phyloP scores from a whole-genome alignment of 2,888 invertebrate genomes.

The Fragum whitleyi region DNA sequence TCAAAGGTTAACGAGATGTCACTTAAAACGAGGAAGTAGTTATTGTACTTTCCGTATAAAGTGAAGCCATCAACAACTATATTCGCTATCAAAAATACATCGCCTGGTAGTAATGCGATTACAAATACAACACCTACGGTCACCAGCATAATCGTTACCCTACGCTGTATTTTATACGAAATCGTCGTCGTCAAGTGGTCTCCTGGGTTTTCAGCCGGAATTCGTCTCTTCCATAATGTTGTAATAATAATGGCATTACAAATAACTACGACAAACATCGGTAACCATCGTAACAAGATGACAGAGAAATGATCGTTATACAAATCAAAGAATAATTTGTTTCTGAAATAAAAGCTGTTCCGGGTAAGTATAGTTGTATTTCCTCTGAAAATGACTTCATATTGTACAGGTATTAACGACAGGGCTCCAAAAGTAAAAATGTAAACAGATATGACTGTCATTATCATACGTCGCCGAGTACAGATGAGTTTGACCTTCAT shows the following conservation, averaged over 20 bases:
- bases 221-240: slow-evolving; percentile 9
- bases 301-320: slow-evolving; percentile 28
- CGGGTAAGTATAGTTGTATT: slow-evolving; percentile 22
- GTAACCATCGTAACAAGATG: slow-evolving; percentile 47
- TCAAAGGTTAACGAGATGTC: slow-evolving; percentile 39
- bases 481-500: slow-evolving; percentile 39
- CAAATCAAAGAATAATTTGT: slow-evolving; percentile 32
- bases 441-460: slow-evolving; percentile 36
- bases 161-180: slow-evolving; percentile 18
- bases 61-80: slow-evolving; percentile 23
- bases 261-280: slow-evolving; percentile 35
- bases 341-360: slow-evolving; percentile 32
- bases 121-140: slow-evolving; percentile 47
- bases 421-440: slow-evolving; percentile 28
- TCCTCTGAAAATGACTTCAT: not conserved
- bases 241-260: slow-evolving; percentile 43
- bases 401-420: slow-evolving; percentile 29
- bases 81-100: slow-evolving; percentile 17
- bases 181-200: not conserved
- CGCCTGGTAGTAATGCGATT: slow-evolving; percentile 39
- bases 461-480: slow-evolving; percentile 32
- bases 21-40: slow-evolving; percentile 35
- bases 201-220: not conserved
- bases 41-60: slow-evolving; percentile 36
- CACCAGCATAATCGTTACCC: slow-evolving; percentile 49